phyloP scores from a whole-genome alignment of 1,140 invertebrate genomes.

The Phortica variegata region DNA sequence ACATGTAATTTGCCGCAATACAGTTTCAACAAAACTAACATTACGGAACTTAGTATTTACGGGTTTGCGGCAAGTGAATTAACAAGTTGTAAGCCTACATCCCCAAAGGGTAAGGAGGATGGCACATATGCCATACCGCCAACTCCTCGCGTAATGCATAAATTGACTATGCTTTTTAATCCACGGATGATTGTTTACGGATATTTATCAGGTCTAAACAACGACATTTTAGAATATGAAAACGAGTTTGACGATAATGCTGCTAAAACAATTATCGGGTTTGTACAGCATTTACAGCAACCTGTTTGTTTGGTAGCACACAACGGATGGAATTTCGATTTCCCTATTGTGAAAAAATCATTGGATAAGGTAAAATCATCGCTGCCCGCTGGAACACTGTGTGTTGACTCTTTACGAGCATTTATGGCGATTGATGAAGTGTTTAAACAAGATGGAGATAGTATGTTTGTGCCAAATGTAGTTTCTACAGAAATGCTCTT shows the following conservation, averaged over 20 bases:
- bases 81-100: no score
- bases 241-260: conserved; percentile 62
- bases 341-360: conserved; percentile 69
- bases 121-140: neutral
- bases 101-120: no score
- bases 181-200: conserved; percentile 57
- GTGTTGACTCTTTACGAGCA: conserved; percentile 36
- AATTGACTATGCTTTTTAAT: conserved; percentile 66
- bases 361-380: conserved; percentile 46
- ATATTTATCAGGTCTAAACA: conserved; percentile 65
- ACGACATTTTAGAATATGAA: conserved; percentile 64
- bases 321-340: conserved; percentile 78
- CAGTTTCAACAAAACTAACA: conserved; percentile 26
- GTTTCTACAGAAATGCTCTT: neutral
- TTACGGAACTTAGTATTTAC: conserved; percentile 43
- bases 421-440: conserved; percentile 39
- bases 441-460: neutral
- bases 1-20: conserved; percentile 30
- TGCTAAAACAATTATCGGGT: conserved; percentile 62
- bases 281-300: conserved; percentile 64
- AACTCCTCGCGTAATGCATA: conserved; percentile 63
- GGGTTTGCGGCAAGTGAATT: conserved; percentile 31
- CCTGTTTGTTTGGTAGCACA: conserved; percentile 79
- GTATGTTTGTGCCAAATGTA: neutral
- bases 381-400: conserved; percentile 15